Evolutionary conservation across 2,888 invertebrate genomes (phyloP).

Genomic region (Cylindroiulus punctatus): DNA sequence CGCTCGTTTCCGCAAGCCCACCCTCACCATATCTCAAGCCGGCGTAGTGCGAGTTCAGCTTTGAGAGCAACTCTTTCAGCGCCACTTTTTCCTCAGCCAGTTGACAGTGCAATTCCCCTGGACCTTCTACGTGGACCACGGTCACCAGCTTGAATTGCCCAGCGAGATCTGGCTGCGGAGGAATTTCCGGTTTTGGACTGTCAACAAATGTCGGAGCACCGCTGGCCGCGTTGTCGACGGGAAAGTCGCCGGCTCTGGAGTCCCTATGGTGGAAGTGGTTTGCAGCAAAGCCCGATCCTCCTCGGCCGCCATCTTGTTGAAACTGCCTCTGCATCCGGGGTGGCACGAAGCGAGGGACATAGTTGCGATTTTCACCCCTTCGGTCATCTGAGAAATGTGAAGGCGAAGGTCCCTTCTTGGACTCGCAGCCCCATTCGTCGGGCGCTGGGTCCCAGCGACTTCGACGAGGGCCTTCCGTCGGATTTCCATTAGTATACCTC

Average conservation of each 20-base stretch:
- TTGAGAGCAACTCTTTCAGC: not conserved
- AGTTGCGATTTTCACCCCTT: not conserved
- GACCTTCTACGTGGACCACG: conserved; percentile 3
- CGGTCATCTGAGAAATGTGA: not conserved
- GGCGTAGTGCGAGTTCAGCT: not conserved
- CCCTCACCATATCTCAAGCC: not conserved
- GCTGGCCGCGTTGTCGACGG: not conserved
- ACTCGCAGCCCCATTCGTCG: not conserved
- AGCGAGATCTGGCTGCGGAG: not conserved
- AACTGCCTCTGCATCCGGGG: conserved; percentile 44
- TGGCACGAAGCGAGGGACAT: not conserved
- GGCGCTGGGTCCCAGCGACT: not conserved
- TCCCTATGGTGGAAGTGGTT: not conserved
- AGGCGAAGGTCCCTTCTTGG: not conserved
- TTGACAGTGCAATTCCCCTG: conserved; percentile 7
- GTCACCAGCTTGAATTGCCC: not conserved
- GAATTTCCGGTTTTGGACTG: not conserved
- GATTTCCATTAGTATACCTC: not conserved
- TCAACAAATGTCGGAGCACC: not conserved
- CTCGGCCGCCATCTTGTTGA: not conserved
- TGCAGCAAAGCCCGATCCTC: not conserved
- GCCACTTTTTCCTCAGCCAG: not conserved
- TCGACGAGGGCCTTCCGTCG: not conserved
- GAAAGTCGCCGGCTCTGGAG: not conserved
- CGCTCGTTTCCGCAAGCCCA: not conserved